Evolutionary conservation across 1,140 invertebrate species (phyloP).

Genomic region (Ceratina australensis): DNA sequence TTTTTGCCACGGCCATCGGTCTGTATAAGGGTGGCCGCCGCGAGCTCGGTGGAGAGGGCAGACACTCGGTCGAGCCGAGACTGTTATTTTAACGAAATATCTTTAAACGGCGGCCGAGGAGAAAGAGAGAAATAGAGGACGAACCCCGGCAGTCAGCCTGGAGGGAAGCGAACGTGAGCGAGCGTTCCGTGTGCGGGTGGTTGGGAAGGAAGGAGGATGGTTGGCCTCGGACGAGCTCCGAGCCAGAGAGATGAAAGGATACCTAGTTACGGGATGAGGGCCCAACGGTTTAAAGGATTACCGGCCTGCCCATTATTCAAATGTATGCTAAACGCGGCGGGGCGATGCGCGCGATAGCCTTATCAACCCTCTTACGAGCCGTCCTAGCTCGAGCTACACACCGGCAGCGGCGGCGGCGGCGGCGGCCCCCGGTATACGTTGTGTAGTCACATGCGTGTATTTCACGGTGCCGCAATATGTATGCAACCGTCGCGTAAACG

Average conservation of each 20-base stretch:
- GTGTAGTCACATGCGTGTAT: constrained; percentile 45
- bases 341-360: constrained; percentile 77
- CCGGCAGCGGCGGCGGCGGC: no score
- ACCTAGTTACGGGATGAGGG: constrained; percentile 79
- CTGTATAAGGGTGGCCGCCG: constrained; percentile 50
- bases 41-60: constrained; percentile 18
- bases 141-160: constrained; percentile 43
- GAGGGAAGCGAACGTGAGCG: constrained; percentile 38
- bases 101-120: constrained; percentile 74
- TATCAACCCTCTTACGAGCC: constrained; percentile 75
- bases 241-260: constrained; percentile 79
- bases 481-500: background rate
- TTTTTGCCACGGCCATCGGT: constrained; percentile 69
- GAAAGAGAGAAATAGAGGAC: constrained; percentile 57
- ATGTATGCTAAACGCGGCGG: constrained; percentile 79
- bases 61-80: constrained; percentile 66
- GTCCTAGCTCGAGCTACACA: constrained; percentile 29
- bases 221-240: constrained; percentile 66
- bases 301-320: constrained; percentile 79
- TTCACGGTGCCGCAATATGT: constrained; percentile 57
- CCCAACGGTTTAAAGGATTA: constrained; percentile 79
- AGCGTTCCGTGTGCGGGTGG: background rate
- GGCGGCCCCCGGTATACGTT: background rate
- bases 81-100: constrained; percentile 81
- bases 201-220: constrained; percentile 33